Evolutionary conservation across 2,113 vertebrate species (phyloP), one percentile per base, ranked within the genome.

Genomic region (Rhabdornis inornatus): DNA sequence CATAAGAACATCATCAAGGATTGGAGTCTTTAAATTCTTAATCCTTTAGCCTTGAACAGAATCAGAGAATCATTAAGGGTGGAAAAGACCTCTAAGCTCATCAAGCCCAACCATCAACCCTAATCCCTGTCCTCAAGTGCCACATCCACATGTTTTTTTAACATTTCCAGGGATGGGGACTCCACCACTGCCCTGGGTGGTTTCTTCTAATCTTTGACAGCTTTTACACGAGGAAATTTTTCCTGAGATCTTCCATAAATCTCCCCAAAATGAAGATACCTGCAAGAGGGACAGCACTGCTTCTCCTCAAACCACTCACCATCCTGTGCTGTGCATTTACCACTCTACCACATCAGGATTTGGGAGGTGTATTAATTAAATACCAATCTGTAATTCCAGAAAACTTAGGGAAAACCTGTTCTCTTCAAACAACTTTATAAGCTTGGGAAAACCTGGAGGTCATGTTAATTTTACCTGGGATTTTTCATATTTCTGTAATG

Each of bases 121-220:
- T 25, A 28, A 81, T n/a, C 45, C 39, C 3, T 3, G 16, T 25
- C 61, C 70, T 18, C 53, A 18, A 30, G 53, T 35, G 61, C 78
- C 61, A 45, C 30, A 15, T 15, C n/a, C 61, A 22, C 5, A 0
- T 0, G 5, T 1, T 68, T 60, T 60, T 40, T 6, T 13, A 13
- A 3, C 39, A 10, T 2, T 45, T 68, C 33, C 53, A 82, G 53
- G 20, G 24, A 10, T 75, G n/a, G 8, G 25, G 16, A n/a, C 20
- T 39, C 24, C 70, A 53, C 13, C 45, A 7, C 61, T 60, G 28
- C 30, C 39, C 61, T 18, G 39, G 15, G 10, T n/a, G 28, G 3
- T 13, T 11, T 47, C 4, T 31, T 30, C 30, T 40, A n/a, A 3
- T 19, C 13, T 24, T 40, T 30, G 28, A 3, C 45, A 60, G 8